Evolutionary conservation across 2,113 vertebrate species (phyloP), one percentile per base, ranked within the genome.

Genomic region (Eidolon helvum): DNA sequence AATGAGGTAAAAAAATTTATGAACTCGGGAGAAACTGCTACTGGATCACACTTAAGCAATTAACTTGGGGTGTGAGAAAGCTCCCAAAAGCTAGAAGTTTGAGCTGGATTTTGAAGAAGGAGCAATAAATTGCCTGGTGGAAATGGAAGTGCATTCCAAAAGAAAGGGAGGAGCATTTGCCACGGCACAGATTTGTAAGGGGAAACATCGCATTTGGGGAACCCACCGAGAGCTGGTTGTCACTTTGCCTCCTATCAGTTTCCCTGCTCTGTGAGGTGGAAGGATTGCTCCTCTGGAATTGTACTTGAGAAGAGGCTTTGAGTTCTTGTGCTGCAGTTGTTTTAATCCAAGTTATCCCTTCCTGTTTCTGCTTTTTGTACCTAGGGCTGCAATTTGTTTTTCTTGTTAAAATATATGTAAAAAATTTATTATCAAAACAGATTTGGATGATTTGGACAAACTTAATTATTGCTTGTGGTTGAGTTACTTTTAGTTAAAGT

Each of bases 1-100:
- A 94, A 40, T 91, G 75, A 94, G 78, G 86, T 48, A 61, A 93
- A 96, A 96, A 66, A 96, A 96, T 61, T 86, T 96, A 68, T 40
- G 61, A 94, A 87, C 33, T 82, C 53, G 48, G 50, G 78, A 61
- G 94, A 88, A 88, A 92, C 28, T 84, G 65, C 59, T 61, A 21
- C 38, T 93, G 74, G 57, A 35, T 87, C 72, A 71, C 33, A 87
- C 63, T 80, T 57, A 79, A 50, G 14, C 90, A 90, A 43, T 90
- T 90, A 66, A 72, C 65, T 92, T 95, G 38, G 38, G 2, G 50
- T 90, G 40, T 92, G 77, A 87, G 90, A 88, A 94, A 96, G 43
- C 71, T 94, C 84, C 57, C 38, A 3, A 68, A 95, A 95, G 33
- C 30, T 59, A 61, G 4, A 80, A 35, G 61, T 93, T 91, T 82